Conservation (phyloP, 2,113 vertebrate genomes). For the Anhinga rufa region DNA sequence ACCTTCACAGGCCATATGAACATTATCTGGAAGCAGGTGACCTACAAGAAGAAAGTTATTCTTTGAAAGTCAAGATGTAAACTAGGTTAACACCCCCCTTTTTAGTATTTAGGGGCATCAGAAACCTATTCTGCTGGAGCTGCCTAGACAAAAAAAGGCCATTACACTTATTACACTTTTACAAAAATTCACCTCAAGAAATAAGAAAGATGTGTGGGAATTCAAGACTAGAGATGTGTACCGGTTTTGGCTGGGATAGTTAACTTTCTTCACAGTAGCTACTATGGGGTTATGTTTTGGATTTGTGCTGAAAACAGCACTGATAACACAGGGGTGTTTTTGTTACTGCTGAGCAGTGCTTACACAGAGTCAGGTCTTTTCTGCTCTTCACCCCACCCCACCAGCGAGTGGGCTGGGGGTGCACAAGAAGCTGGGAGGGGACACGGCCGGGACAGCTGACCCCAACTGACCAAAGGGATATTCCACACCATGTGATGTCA, state of each 20-base stretch:
- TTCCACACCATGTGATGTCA: accelerated
- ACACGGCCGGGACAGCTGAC: not conserved
- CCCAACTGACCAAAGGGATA: not conserved
- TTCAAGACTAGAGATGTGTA: not conserved
- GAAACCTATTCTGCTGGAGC: not conserved
- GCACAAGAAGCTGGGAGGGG: not conserved
- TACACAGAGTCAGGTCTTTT: not conserved
- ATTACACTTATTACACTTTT: not conserved
- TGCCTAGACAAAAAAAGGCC: not conserved
- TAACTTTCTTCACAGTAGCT: not conserved
- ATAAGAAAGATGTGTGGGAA: not conserved
- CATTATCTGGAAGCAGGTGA: not conserved
- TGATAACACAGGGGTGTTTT: not conserved
- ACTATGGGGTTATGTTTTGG: accelerated
- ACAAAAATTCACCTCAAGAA: not conserved
- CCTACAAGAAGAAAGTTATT: not conserved
- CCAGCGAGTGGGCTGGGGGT: accelerated
- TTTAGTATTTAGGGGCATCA: not conserved
- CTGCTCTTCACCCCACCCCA: not conserved
- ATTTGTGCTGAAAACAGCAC: not conserved
- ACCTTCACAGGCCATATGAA: not conserved
- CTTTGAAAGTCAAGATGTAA: not conserved
- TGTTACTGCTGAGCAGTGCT: no score
- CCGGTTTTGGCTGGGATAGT: not conserved
- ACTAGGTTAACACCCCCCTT: not conserved